Base-by-base conservation (phyloP, 1,140 invertebrate genomes). In the Phortica variegata region DNA sequence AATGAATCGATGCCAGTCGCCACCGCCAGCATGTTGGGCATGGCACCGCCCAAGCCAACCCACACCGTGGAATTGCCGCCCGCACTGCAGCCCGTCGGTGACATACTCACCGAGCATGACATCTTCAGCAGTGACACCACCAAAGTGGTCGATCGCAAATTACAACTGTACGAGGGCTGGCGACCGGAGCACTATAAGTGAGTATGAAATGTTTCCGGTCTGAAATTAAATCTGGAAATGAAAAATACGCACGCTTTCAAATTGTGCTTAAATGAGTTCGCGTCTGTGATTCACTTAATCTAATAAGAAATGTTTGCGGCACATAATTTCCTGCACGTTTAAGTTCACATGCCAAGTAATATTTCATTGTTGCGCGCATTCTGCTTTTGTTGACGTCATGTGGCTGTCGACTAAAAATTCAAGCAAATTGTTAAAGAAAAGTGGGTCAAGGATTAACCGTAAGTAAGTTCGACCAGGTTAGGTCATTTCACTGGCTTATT, bases 151-250 rank as follows among this genome's bases (percentile, higher is more conserved):
- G 70, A 69, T 34, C 63, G 61, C 2, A 48, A 53, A 9, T 44
- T 75, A 9, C 54, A 69, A 21, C 50, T 75, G 0, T 59, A 61
- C 31, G 73, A 75, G 9, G 73, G 73, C 38, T 75, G 73, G 73
- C 62, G 53, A 7, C 73, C 73, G 36, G 16, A 52, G 1, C 66
- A 73, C 33, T 75, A 75, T 43, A 69, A 51, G 72, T 75, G 51
- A 65, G 69, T 57, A 31, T 9, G 4, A 32, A n/a, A n/a, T n/a
- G n/a, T 8, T 13, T n/a, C 38, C 17, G 10, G 9, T 23, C 16
- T 3, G 3, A 15, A 3, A 1, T 1, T 17, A 9, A 2, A 3
- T 19, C 23, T n/a, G 34, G 10, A 4, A 19, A 19, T 42, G 6
- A 12, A 29, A 12, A 18, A 7, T 26, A 45, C 23, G 8, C 20